phyloP scores from a whole-genome alignment of 2,113 vertebrate genomes.

The Amphiprion ocellaris region DNA sequence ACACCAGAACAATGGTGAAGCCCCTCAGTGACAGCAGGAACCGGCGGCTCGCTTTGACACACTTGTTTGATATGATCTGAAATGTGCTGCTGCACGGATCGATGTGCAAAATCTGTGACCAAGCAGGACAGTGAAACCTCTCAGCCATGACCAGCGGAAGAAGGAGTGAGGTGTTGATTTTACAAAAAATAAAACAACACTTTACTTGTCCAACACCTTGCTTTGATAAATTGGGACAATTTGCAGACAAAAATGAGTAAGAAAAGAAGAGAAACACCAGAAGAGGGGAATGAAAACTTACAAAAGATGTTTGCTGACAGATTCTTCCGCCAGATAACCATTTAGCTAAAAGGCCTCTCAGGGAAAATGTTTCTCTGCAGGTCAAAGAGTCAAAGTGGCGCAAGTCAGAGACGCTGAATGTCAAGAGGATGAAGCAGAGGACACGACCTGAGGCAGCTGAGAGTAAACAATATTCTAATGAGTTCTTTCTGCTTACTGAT shows the following conservation, averaged over 20 bases:
- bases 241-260: background rate
- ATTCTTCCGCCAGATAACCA: background rate
- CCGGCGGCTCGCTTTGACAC: too few species aligned
- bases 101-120: too few species aligned
- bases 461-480: constrained; percentile 48
- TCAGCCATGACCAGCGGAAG: too few species aligned
- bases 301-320: background rate
- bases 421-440: background rate
- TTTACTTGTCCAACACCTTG: background rate
- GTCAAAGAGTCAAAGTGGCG: constrained; percentile 9
- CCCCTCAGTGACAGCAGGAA: too few species aligned
- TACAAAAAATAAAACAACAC: too few species aligned
- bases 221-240: background rate
- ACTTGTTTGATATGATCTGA: too few species aligned
- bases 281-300: background rate
- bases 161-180: too few species aligned
- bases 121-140: too few species aligned
- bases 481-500: constrained; percentile 12
- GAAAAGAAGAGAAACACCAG: too few species aligned
- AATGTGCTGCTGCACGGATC: too few species aligned
- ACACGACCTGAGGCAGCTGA: background rate
- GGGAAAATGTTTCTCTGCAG: constrained; percentile 5
- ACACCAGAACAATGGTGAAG: too few species aligned
- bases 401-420: background rate
- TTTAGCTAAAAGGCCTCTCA: background rate